phyloP scores from a whole-genome alignment of 2,888 invertebrate genomes.

The Cloeon dipterum region DNA sequence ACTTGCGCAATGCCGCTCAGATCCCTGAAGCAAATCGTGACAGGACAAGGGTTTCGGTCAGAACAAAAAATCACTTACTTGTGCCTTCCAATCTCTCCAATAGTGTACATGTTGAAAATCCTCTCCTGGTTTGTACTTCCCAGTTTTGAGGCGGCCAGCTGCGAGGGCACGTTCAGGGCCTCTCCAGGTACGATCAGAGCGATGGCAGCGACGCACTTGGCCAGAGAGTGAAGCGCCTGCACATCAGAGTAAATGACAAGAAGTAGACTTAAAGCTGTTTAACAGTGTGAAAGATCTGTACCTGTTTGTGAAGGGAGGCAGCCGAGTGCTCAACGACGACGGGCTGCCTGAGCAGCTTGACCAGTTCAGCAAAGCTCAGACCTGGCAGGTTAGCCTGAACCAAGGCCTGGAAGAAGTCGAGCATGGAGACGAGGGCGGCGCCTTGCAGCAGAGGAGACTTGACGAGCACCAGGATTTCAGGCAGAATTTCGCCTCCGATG shows the following conservation, averaged over 20 bases:
- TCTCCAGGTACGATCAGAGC: slow-evolving; percentile 37
- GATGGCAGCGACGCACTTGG: slow-evolving; percentile 66
- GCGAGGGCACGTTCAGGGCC: not conserved
- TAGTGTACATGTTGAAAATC: slow-evolving; percentile 79
- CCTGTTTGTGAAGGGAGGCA: slow-evolving; percentile 33
- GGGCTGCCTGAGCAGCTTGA: slow-evolving; percentile 52
- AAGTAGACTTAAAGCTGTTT: not conserved
- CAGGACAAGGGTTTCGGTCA: not conserved
- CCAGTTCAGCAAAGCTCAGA: slow-evolving; percentile 56
- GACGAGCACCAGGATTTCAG: slow-evolving; percentile 64
- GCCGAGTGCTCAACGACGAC: slow-evolving; percentile 19
- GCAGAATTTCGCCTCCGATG: slow-evolving; percentile 50
- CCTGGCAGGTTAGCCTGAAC: slow-evolving; percentile 61
- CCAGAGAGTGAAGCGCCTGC: slow-evolving; percentile 79
- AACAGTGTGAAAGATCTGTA: slow-evolving; percentile 8
- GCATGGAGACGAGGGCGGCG: slow-evolving; percentile 70
- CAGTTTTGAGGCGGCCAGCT: not conserved
- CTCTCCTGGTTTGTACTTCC: slow-evolving; percentile 53
- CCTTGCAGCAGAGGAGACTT: slow-evolving; percentile 85
- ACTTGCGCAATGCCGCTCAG: slow-evolving; percentile 50
- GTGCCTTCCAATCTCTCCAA: slow-evolving; percentile 92
- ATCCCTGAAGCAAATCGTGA: slow-evolving; percentile 29
- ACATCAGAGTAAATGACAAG: slow-evolving; percentile 1
- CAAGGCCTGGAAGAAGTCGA: slow-evolving; percentile 81
- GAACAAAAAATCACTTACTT: slow-evolving; percentile 32